Conservation (phyloP, 2,113 vertebrate genomes). For the Charadrius vociferus region DNA sequence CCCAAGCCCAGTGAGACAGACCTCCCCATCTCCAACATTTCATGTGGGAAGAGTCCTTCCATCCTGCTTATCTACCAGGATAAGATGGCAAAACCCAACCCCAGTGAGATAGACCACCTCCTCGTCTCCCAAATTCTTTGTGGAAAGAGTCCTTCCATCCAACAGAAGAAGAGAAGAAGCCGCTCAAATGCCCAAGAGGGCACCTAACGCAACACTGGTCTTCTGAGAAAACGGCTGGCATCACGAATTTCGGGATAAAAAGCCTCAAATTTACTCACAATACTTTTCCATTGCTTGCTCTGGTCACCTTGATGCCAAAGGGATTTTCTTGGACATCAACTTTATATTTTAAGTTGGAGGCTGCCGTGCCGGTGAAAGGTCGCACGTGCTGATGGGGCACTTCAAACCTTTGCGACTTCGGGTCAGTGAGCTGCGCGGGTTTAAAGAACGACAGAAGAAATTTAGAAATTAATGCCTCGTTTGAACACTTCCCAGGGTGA, state of each 20-base stretch:
- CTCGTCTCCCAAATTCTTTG: neutral
- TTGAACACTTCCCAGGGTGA: too few relatives aligned
- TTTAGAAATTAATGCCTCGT: too few relatives aligned
- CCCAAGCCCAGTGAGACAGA: too few relatives aligned
- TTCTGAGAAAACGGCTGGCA: too few relatives aligned
- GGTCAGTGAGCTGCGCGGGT: conserved; percentile 80
- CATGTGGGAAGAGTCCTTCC: too few relatives aligned
- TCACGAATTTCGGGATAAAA: neutral
- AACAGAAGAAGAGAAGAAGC: too few relatives aligned
- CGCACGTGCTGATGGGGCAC: conserved; percentile 83
- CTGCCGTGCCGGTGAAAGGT: conserved; percentile 40
- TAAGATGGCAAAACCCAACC: neutral
- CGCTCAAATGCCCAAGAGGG: too few relatives aligned
- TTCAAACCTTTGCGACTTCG: conserved; percentile 79
- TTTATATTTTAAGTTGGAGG: conserved; percentile 62
- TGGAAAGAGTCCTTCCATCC: neutral
- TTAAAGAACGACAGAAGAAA: too few relatives aligned
- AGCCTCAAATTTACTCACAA: conserved; percentile 52
- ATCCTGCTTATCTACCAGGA: too few relatives aligned
- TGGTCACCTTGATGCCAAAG: conserved; percentile 82
- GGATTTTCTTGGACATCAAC: conserved; percentile 73
- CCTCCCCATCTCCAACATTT: too few relatives aligned
- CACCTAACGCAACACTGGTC: too few relatives aligned
- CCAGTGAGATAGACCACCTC: rapidly evolving
- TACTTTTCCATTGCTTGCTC: conserved; percentile 63